Base-by-base conservation (phyloP, 2,888 invertebrate genomes). In the Nematopogon swammerdamellus region DNA sequence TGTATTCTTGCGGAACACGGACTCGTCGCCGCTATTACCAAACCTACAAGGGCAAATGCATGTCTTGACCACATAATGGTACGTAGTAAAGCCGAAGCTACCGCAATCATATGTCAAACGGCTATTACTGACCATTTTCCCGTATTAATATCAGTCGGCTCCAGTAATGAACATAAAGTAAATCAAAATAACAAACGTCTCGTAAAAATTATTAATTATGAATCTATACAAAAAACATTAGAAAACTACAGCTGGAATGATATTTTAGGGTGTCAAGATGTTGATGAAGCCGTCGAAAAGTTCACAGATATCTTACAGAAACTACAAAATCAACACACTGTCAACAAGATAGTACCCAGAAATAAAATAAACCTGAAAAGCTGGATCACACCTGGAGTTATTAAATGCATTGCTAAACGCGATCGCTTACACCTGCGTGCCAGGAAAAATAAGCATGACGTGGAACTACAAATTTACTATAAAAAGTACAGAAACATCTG, bases 401-500 rank as follows among this genome's bases (percentile, higher is more conserved):
- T n/a, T n/a, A n/a, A n/a, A n/a, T n/a, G n/a, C n/a, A n/a, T n/a
- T n/a, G n/a, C n/a, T n/a, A n/a, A n/a, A n/a, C n/a, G n/a, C n/a
- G n/a, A n/a, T 36, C 36, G 36, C 10, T 25, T 47, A 36, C 47
- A 47, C 17, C 17, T n/a, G 11, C 30, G 36, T 25, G 11, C 3
- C 18, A 47, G 36, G 36, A 36, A 36, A 36, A 8, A 36, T 18
- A 20, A 20, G 18, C 18, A 17, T 47, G 47, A 47, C 14, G 10
- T 19, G 16, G 36, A 47, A 11, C 36, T 36, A 47, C 36, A 36
- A 18, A 47, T 36, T 25, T 25, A 18, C n/a, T 47, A 47, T 47
- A 47, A 47, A 19, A 20, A n/a, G n/a, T n/a, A n/a, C n/a, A n/a
- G n/a, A n/a, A n/a, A n/a, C n/a, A n/a, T n/a, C n/a, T 47, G 47